A percentile compares a stretch with the other conserved stretches of the same genome.
These are phyloP conservation scores for Megalonaias nervosa DNA, from an alignment of 1,140 invertebrate species.

Conservation along the genomic window DNA sequence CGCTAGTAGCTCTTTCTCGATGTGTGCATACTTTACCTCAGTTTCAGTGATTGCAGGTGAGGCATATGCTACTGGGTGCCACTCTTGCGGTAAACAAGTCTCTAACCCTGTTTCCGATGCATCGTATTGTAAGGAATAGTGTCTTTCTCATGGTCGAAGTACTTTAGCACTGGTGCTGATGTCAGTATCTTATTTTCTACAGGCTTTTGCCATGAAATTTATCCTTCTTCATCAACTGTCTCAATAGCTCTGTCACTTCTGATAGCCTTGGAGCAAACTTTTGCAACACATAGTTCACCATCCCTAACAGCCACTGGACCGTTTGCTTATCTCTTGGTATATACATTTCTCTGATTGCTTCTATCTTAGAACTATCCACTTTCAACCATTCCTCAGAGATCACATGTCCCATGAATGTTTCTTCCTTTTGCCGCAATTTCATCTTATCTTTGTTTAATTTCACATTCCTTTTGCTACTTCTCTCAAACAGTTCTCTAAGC, in stretches of 20 bases:
- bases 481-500: conserved; percentile 8
- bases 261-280: too few species aligned
- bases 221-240: conserved; percentile 19
- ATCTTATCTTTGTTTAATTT: too few species aligned
- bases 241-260: conserved; percentile 11
- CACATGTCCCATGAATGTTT: conserved; percentile 47
- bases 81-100: conserved; percentile 25
- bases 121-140: conserved; percentile 40
- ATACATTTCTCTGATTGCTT: conserved; percentile 54
- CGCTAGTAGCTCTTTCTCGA: conserved; percentile 50
- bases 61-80: conserved; percentile 35
- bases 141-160: conserved; percentile 27
- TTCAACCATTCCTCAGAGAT: conserved; percentile 65
- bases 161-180: conserved; percentile 38
- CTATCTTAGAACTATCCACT: too few species aligned
- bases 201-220: conserved; percentile 31
- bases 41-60: conserved; percentile 29
- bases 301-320: conserved; percentile 46
- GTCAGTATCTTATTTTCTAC: conserved; percentile 17
- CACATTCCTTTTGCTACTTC: conserved; percentile 48
- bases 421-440: conserved; percentile 47
- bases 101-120: conserved; percentile 26
- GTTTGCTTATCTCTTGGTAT: conserved; percentile 38
- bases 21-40: conserved; percentile 68
- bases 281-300: conserved; percentile 47